Conservation (phyloP, 2,797 vertebrate genomes). For the Xyrichtys novacula region DNA sequence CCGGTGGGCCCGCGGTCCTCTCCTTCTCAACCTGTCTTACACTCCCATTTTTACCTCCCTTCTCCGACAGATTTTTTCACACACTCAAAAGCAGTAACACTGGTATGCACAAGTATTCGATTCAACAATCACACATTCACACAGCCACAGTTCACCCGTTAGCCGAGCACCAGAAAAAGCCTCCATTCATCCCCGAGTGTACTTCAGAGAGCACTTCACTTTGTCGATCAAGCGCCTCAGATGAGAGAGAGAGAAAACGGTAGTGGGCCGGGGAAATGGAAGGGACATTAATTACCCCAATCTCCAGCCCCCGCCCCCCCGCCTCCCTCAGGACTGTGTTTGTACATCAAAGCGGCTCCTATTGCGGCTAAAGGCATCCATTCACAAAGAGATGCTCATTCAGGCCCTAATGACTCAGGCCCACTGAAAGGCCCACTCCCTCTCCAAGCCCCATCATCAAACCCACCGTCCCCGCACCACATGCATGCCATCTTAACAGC, state of each 20-base stretch:
- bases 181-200: constrained; percentile 71
- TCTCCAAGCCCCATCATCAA: constrained; percentile 30
- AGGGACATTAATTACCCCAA: constrained; percentile 68
- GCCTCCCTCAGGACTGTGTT: constrained; percentile 39
- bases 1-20: constrained; percentile 35
- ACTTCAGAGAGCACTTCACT: constrained; percentile 70
- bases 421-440: constrained; percentile 49
- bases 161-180: constrained; percentile 69
- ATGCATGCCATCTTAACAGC: constrained; percentile 63
- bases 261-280: constrained; percentile 49
- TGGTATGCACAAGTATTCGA: constrained; percentile 61
- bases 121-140: constrained; percentile 49
- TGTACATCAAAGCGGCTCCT: constrained; percentile 67
- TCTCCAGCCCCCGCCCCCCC: constrained; percentile 21
- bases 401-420: constrained; percentile 61
- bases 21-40: constrained; percentile 50
- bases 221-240: constrained; percentile 65
- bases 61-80: constrained; percentile 50
- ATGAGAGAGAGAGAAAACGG: constrained; percentile 56
- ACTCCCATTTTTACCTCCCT: constrained; percentile 43
- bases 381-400: constrained; percentile 70
- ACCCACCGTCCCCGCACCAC: constrained; percentile 21
- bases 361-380: constrained; percentile 52
- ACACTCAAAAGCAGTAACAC: constrained; percentile 51
- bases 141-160: constrained; percentile 53